These are phyloP conservation scores for Artemia sp. DNA, from an alignment of 2,888 invertebrate species.

Conservation along the genomic window DNA sequence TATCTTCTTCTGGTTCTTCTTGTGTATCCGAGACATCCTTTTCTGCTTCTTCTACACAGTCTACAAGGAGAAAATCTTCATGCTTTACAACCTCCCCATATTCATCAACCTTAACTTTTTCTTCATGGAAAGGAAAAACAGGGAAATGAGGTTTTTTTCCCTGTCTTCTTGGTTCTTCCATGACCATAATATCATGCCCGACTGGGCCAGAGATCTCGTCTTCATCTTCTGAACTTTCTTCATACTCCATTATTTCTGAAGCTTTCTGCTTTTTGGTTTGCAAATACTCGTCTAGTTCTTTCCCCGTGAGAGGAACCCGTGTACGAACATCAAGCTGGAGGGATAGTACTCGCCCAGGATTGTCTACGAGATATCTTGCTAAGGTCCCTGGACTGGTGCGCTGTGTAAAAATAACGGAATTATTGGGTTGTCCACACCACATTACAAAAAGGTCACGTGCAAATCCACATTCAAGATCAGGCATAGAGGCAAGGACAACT, in stretches of 20 bases:
- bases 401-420: constrained; percentile 75
- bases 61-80: constrained; percentile 74
- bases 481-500: constrained; percentile 83
- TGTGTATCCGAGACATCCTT: constrained; percentile 48
- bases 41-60: constrained; percentile 46
- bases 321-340: constrained; percentile 31
- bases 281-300: constrained; percentile 39
- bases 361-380: constrained; percentile 34
- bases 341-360: constrained; percentile 5
- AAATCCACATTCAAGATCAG: constrained; percentile 88
- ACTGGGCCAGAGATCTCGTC: constrained; percentile 65
- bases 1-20: constrained; percentile 46
- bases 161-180: neutral
- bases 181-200: constrained; percentile 67
- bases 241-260: constrained; percentile 28
- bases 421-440: constrained; percentile 80
- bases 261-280: constrained; percentile 33
- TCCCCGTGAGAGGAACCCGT: constrained; percentile 38
- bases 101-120: constrained; percentile 76
- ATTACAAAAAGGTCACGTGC: constrained; percentile 81
- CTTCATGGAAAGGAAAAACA: constrained; percentile 89
- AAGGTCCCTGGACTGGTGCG: constrained; percentile 33
- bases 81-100: constrained; percentile 88
- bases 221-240: constrained; percentile 51
- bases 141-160: constrained; percentile 59